Evolutionary conservation across 2,888 invertebrate genomes (phyloP).

Genomic region (Athrips mouffetella): DNA sequence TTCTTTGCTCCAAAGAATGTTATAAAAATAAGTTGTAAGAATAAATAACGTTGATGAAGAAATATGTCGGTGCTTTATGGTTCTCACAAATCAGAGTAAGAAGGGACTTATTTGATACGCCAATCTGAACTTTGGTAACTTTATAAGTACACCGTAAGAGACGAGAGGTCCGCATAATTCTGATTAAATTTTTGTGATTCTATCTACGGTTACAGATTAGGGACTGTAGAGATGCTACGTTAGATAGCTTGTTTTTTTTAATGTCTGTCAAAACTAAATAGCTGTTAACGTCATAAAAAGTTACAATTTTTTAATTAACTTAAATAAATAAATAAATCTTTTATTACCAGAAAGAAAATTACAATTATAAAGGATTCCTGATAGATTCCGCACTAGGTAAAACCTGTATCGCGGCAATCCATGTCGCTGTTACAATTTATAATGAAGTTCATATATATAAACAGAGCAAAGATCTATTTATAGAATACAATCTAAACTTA

Average conservation of each 20-base stretch:
- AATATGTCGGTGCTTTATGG: constrained; percentile 49
- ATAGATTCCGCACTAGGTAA: too few relatives aligned
- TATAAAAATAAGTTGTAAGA: constrained; percentile 56
- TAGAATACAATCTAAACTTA: too few relatives aligned
- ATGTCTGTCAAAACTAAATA: neutral
- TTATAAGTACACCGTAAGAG: constrained; percentile 14
- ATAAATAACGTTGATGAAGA: constrained; percentile 62
- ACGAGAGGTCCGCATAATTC: constrained; percentile 4
- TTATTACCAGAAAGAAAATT: too few relatives aligned
- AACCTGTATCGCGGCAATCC: too few relatives aligned
- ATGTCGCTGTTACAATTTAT: too few relatives aligned
- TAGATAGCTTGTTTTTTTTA: neutral
- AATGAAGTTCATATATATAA: too few relatives aligned
- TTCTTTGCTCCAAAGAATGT: constrained; percentile 52
- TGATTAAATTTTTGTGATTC: neutral
- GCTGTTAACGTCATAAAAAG: too few relatives aligned
- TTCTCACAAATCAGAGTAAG: constrained; percentile 53
- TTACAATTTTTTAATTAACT: too few relatives aligned
- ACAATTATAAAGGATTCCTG: too few relatives aligned
- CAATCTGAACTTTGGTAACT: constrained; percentile 37
- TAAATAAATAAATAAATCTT: too few relatives aligned
- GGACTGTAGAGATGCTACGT: neutral
- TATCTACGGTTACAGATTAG: neutral
- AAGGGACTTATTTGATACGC: constrained; percentile 41
- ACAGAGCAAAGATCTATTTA: too few relatives aligned